These are phyloP conservation scores for Xenentodon cancila DNA, from an alignment of 2,797 vertebrate species.

Conservation along the genomic window DNA sequence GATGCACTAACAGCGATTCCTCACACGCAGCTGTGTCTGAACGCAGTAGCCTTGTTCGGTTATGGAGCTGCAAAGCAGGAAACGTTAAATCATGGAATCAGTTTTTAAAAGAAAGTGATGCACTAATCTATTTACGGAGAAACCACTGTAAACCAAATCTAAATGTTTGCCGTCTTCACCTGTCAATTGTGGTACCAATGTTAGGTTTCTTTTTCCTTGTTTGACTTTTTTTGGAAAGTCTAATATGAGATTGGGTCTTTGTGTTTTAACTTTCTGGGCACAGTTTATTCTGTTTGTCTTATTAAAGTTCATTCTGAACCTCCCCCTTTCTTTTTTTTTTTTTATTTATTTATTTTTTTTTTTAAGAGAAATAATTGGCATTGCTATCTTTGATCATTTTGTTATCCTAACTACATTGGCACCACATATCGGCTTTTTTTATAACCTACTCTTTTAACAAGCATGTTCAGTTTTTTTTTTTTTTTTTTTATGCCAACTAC, in stretches of 20 bases:
- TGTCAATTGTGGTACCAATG: slow-evolving; percentile 2
- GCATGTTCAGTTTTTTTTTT: neutral
- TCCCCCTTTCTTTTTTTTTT: no score
- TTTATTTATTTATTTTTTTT: no score
- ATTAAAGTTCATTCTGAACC: neutral
- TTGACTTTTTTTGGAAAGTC: slow-evolving; percentile 20
- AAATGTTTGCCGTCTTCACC: slow-evolving; percentile 2
- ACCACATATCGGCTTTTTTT: neutral
- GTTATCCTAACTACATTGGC: slow-evolving; percentile 20
- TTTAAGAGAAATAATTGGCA: neutral
- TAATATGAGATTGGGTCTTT: slow-evolving; percentile 48
- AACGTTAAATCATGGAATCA: neutral
- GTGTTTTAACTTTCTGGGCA: neutral
- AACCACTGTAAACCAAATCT: slow-evolving; percentile 25
- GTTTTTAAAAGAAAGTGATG: neutral
- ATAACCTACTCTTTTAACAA: slow-evolving; percentile 28
- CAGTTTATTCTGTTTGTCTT: neutral
- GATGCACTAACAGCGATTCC: slow-evolving; percentile 20
- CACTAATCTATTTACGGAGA: neutral
- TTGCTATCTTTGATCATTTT: slow-evolving; percentile 25
- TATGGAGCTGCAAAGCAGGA: neutral
- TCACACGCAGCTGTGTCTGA: slow-evolving; percentile 8
- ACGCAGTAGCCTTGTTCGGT: neutral
- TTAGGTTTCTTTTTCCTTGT: slow-evolving; percentile 26
- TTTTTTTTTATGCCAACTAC: slow-evolving; percentile 32